phyloP scores from a whole-genome alignment of 2,888 invertebrate species.

The Bedellia somnulentella region DNA sequence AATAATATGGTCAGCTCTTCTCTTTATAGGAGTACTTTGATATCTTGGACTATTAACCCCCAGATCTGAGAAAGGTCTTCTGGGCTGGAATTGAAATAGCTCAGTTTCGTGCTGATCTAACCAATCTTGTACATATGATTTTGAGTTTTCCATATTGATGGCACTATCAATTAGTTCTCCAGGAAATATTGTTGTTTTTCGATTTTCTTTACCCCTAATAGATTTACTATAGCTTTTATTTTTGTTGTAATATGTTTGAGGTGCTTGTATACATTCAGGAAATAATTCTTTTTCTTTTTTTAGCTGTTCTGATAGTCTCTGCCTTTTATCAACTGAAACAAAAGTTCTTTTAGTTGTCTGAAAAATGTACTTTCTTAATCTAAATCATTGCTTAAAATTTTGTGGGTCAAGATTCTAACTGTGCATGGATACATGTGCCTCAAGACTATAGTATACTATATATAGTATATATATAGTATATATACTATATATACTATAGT shows the following conservation, averaged over 20 bases:
- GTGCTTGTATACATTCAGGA: conserved; percentile 45
- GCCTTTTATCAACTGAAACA: conserved; percentile 27
- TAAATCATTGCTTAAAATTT: too few relatives aligned
- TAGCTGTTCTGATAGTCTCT: conserved; percentile 29
- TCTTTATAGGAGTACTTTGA: conserved; percentile 5
- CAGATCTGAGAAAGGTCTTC: conserved; percentile 34
- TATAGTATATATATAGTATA: too few relatives aligned
- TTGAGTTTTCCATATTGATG: conserved; percentile 23
- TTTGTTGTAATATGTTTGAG: conserved; percentile 36
- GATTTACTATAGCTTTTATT: conserved; percentile 21
- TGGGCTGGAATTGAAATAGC: conserved; percentile 12
- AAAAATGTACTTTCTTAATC: background rate
- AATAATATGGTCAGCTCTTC: conserved; percentile 3
- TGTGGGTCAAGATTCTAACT: background rate
- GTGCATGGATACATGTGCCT: background rate
- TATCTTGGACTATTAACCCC: conserved; percentile 21
- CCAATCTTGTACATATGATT: conserved; percentile 35
- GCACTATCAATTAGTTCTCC: conserved; percentile 21
- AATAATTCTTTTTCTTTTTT: conserved; percentile 42
- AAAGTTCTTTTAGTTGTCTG: conserved; percentile 4
- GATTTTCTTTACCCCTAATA: conserved; percentile 23
- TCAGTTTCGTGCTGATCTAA: conserved; percentile 21
- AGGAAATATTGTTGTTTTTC: conserved; percentile 15
- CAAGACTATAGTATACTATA: too few relatives aligned
- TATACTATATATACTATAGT: too few relatives aligned